Conservation (phyloP, 2,888 invertebrate genomes). For the Criorhina ranunculi region DNA sequence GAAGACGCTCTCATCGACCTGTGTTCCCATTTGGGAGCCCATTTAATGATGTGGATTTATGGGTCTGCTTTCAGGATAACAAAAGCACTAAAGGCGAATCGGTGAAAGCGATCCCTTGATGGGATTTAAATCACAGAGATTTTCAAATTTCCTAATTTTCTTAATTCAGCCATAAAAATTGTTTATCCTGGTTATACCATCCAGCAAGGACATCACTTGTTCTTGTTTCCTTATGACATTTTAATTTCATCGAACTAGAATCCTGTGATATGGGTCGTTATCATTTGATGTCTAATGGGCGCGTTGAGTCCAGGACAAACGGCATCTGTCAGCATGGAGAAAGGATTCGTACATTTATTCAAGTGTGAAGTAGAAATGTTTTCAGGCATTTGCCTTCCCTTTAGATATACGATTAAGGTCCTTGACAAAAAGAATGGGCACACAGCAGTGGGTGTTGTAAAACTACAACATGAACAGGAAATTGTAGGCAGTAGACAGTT, state of each 20-base stretch:
- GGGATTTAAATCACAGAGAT: conserved; percentile 30
- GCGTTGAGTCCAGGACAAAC: conserved; percentile 1
- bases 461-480: conserved; percentile 30
- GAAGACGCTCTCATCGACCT: not conserved
- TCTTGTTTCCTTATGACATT: conserved; percentile 1
- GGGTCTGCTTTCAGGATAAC: conserved; percentile 27
- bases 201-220: not conserved
- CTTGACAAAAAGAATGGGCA: conserved; percentile 14
- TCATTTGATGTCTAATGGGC: conserved; percentile 4
- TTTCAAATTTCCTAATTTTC: conserved; percentile 37
- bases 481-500: conserved; percentile 42
- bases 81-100: conserved; percentile 23
- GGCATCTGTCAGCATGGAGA: not conserved
- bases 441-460: not conserved
- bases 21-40: conserved; percentile 2
- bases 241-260: conserved; percentile 32
- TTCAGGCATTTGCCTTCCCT: not conserved
- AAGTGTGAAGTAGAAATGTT: conserved; percentile 18
- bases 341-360: conserved; percentile 15
- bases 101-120: conserved; percentile 6
- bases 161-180: conserved; percentile 23
- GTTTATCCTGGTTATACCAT: not conserved
- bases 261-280: conserved; percentile 8
- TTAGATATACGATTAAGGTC: conserved; percentile 5
- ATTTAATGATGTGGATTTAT: conserved; percentile 32